Evolutionary conservation across 2,888 invertebrate species (phyloP), one percentile per base, ranked within the genome.

Genomic region (Ditula angustiorana): DNA sequence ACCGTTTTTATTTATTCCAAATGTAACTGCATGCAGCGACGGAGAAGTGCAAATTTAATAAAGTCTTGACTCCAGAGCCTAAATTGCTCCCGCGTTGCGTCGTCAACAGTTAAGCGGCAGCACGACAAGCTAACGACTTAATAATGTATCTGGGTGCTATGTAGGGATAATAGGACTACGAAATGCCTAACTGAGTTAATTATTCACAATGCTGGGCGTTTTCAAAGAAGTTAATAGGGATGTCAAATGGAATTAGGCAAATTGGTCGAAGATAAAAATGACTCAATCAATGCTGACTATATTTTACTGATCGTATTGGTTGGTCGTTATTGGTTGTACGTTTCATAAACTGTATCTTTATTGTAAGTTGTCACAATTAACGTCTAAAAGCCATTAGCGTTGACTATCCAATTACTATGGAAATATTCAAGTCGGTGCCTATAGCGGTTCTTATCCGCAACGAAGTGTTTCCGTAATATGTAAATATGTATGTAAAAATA

Each of bases 131-230:
- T 21, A 57, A 21, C n/a, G n/a, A 8, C 11, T 50, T 37, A 49
- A 26, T 58, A 23, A 33, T 13, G 1, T n/a, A 13, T 3, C 0
- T 46, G 10, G 19, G 11, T 26, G 5, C 26, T 11, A 11, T 37
- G 37, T 37, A 11, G 4, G n/a, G 7, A 37, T 28, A 37, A 49
- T 21, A 50, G 35, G 13, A 30, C 33, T 49, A 35, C 1, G 47
- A 59, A 35, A 19, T 19, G 16, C 47, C 26, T 49, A 50, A 59
- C 37, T 28, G 24, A 49, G 59, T 50, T 59, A 58, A 49, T 24
- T 16, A 35, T 49, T 49, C 24, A 24, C 47, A 23, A 35, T 46
- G 46, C 10, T n/a, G 7, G 44, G 11, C 23, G n/a, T 46, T 41
- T 44, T 44, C 23, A 23, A 46, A 46, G 46, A 23, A 46, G 46